Evolutionary conservation across 2,113 vertebrate species (phyloP), one percentile per base, ranked within the genome.

Genomic region (Mesoclemmys tuberculata): DNA sequence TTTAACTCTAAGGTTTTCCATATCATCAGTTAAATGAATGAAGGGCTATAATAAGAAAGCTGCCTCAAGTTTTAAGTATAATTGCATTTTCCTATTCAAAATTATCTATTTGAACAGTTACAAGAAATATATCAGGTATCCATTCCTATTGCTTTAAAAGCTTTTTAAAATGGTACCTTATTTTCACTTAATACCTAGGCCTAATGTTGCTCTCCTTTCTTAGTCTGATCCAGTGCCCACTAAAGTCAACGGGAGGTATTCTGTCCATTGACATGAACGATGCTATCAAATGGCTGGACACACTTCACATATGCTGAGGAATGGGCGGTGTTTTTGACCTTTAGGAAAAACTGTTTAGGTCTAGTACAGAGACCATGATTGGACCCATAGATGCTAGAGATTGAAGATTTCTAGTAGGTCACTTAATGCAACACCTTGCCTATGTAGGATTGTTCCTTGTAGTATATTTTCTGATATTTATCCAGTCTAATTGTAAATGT

Each of bases 391-490:
- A 80, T 38, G 1, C 58, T 38, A 82, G 24, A 74, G 9, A 16
- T 44, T 29, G 68, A 86, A 78, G 55, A 46, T 8, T n/a, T 38
- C 29, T 85, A 79, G 1, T 14, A 10, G 2, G 4, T 83, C 2
- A 44, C 5, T 35, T 88, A 35, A 10, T 84, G 22, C 52, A 48
- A 41, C 52, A 10, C 14, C 58, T 81, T 77, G 71, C 1, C 7
- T 78, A 26, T 0, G 0, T 38, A 74, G 7, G 1, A 8, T 87
- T 80, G 68, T 5, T 41, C 35, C 35, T 68, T 44, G 10, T 2
- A 55, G 13, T 81, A 55, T 44, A 55, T 81, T 55, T 5, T 19
- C 52, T 29, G 68, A 8, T 78, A 52, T 80, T 93, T 48, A 18
- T 11, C 13, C 55, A 13, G 5, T 54, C 5, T 77, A 35, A 41